Evolutionary conservation across 2,888 invertebrate genomes (phyloP).

Genomic region (Lithophane socia): DNA sequence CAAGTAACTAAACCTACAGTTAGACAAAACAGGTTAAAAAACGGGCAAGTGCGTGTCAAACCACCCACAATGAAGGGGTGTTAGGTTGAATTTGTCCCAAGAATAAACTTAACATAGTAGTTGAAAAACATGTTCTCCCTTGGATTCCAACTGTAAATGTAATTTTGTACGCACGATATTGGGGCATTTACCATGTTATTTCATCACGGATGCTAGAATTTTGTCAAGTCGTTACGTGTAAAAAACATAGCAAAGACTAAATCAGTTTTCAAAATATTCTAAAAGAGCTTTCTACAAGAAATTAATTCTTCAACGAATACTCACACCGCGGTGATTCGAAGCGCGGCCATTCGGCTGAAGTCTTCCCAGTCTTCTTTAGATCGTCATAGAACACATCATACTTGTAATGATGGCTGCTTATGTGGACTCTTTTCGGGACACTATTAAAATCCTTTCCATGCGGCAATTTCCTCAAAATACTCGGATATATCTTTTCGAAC

Average conservation of each 20-base stretch:
- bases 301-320: slow-evolving; percentile 18
- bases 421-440: slow-evolving; percentile 66
- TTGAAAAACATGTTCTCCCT: too few species aligned
- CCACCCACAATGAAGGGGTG: too few species aligned
- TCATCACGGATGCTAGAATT: too few species aligned
- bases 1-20: neutral
- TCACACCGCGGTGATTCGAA: slow-evolving; percentile 4
- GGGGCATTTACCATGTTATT: too few species aligned
- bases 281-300: neutral
- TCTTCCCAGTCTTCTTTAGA: slow-evolving; percentile 13
- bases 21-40: neutral
- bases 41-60: too few species aligned
- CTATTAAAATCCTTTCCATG: slow-evolving; percentile 13
- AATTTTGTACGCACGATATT: too few species aligned
- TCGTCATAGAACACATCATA: slow-evolving; percentile 70
- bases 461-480: slow-evolving; percentile 20
- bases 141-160: too few species aligned
- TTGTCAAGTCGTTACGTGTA: neutral
- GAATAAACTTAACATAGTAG: too few species aligned
- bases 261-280: neutral
- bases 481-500: slow-evolving; percentile 33
- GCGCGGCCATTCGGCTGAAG: accelerated
- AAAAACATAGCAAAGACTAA: neutral
- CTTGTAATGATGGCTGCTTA: slow-evolving; percentile 69
- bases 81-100: too few species aligned